These are phyloP conservation scores for Pocillopora meandrina DNA, from an alignment of 92 coral and sea anemone genomes.

Conservation along the genomic window DNA sequence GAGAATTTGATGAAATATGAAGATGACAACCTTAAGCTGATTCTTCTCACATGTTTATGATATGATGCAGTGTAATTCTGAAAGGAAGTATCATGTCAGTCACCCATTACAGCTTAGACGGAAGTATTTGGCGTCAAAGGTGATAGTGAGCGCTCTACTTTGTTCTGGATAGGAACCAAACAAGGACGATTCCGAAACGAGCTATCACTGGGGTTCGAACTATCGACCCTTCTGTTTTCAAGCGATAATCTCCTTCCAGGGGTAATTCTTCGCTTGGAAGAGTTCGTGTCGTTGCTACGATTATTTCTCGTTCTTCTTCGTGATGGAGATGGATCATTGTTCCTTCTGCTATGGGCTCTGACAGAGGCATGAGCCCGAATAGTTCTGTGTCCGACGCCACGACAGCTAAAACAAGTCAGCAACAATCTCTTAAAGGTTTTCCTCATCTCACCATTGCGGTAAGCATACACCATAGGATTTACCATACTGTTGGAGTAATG, in stretches of 20 bases:
- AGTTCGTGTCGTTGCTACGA: not conserved
- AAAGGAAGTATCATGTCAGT: no score
- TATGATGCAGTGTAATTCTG: no score
- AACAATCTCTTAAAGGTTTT: constrained; percentile 65
- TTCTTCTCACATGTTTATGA: no score
- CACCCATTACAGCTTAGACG: not conserved
- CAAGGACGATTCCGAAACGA: not conserved
- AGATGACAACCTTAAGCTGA: no score
- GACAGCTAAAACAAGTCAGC: constrained; percentile 35
- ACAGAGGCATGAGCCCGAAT: constrained; percentile 3
- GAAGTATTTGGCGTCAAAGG: not conserved
- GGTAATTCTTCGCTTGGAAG: not conserved
- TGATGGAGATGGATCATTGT: not conserved
- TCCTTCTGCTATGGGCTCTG: not conserved
- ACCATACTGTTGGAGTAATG: constrained; percentile 86
- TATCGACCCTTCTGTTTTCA: not conserved
- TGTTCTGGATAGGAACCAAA: not conserved
- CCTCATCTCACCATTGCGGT: constrained; percentile 79
- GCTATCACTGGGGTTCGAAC: not conserved
- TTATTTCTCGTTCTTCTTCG: not conserved
- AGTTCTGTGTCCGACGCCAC: not conserved
- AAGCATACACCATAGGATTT: constrained; percentile 87
- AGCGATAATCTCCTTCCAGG: not conserved
- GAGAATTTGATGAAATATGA: no score
- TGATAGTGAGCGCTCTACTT: not conserved